Conservation (phyloP, 1,140 invertebrate species). For the Littorina saxatilis region DNA sequence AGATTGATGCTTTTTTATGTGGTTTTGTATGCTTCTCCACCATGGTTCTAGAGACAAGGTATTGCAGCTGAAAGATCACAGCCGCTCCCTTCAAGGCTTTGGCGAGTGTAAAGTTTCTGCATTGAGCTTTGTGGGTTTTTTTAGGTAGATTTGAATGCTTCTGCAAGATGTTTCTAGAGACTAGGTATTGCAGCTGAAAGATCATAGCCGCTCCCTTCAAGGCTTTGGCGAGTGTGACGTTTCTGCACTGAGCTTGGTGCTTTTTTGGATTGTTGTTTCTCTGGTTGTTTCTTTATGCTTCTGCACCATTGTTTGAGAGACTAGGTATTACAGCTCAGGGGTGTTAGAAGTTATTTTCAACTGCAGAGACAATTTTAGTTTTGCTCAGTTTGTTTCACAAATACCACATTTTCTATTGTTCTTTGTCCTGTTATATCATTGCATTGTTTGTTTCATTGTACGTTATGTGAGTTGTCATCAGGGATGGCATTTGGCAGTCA, state of each 20-base stretch:
- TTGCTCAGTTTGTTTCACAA: too few relatives aligned
- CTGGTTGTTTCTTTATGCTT: constrained; percentile 22
- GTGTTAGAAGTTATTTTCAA: not conserved
- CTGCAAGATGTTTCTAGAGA: not conserved
- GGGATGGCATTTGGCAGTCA: too few relatives aligned
- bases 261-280: not conserved
- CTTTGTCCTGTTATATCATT: too few relatives aligned
- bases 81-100: constrained; percentile 52
- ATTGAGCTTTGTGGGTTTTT: too few relatives aligned
- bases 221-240: constrained; percentile 67
- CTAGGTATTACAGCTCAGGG: too few relatives aligned
- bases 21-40: constrained; percentile 2
- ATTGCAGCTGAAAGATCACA: not conserved
- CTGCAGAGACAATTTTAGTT: too few relatives aligned
- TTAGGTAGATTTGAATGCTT: not conserved
- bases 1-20: too few relatives aligned
- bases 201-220: constrained; percentile 74
- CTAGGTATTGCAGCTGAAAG: constrained; percentile 68
- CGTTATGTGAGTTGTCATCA: too few relatives aligned
- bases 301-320: not conserved
- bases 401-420: too few relatives aligned
- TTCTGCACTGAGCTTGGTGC: too few relatives aligned
- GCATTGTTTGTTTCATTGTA: too few relatives aligned
- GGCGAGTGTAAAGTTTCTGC: constrained; percentile 57
- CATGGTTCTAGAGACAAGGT: too few relatives aligned